Evolutionary conservation across 2,888 invertebrate species (phyloP).

Genomic region (Eupithecia tripunctaria): DNA sequence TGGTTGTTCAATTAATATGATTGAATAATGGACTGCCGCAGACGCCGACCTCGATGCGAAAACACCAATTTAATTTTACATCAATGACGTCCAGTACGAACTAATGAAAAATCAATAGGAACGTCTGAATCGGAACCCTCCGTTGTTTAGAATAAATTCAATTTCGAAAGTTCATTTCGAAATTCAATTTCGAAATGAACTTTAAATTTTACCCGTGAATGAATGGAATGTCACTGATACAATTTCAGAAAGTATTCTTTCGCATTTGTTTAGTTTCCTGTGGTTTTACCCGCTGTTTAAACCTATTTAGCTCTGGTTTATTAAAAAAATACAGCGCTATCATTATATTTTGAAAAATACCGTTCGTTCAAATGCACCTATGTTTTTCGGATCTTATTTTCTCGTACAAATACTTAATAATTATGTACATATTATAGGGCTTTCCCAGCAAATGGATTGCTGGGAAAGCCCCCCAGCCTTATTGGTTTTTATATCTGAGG

Average conservation of each 20-base stretch:
- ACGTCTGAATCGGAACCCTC: slow-evolving; percentile 21
- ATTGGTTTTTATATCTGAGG: too few relatives aligned
- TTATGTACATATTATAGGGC: too few relatives aligned
- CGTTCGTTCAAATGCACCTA: too few relatives aligned
- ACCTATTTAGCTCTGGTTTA: background rate
- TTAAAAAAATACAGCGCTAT: background rate
- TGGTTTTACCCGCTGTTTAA: background rate
- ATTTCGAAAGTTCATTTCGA: background rate
- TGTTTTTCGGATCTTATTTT: background rate
- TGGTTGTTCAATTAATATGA: slow-evolving; percentile 34
- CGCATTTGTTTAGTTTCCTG: background rate
- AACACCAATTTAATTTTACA: slow-evolving; percentile 48
- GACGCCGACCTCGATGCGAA: slow-evolving; percentile 42
- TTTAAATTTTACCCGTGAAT: background rate
- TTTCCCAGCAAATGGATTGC: too few relatives aligned
- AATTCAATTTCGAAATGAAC: background rate
- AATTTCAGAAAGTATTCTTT: background rate
- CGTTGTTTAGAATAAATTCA: slow-evolving; percentile 4
- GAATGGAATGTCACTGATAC: background rate
- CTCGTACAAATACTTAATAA: background rate
- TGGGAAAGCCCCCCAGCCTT: too few relatives aligned
- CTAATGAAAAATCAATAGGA: slow-evolving; percentile 50
- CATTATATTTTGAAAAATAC: background rate
- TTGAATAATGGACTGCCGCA: slow-evolving; percentile 25
- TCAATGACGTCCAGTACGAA: slow-evolving; percentile 40